phyloP scores from a whole-genome alignment of 2,113 vertebrate species.

The Oriolus oriolus region DNA sequence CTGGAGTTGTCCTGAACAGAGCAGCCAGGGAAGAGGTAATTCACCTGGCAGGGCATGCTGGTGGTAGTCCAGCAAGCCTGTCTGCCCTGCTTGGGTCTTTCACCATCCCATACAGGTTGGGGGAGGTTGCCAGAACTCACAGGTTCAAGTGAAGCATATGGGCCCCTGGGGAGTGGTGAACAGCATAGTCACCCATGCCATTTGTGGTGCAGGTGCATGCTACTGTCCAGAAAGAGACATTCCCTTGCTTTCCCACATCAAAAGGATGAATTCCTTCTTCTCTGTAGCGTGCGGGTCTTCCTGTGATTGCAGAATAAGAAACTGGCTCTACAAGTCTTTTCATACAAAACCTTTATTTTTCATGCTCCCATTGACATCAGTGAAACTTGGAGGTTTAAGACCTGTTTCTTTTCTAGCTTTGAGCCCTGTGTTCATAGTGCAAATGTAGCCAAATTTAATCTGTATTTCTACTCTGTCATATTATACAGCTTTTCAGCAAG shows the following conservation, averaged over 20 bases:
- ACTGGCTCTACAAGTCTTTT: not conserved
- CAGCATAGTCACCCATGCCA: rapidly evolving
- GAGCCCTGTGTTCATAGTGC: not conserved
- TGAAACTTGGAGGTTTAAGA: not conserved
- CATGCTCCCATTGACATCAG: not conserved
- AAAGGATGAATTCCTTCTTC: not conserved
- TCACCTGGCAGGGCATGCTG: not conserved
- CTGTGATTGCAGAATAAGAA: not conserved
- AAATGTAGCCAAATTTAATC: not conserved
- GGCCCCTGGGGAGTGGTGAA: not conserved
- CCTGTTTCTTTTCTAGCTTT: not conserved
- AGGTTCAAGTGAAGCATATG: not conserved
- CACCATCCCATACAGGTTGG: not conserved
- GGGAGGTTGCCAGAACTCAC: not conserved
- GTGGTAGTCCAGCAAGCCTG: not conserved
- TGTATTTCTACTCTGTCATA: not conserved
- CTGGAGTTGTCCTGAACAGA: not conserved
- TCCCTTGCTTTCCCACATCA: not conserved
- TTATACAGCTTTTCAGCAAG: not conserved
- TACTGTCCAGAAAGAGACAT: not conserved
- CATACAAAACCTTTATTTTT: not conserved
- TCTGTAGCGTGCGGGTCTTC: not conserved
- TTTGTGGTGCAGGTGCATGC: not conserved
- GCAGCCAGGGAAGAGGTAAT: not conserved
- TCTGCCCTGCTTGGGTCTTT: not conserved